These are phyloP conservation scores for Lymantria dispar DNA, from an alignment of 2,888 invertebrate genomes.

Conservation along the genomic window DNA sequence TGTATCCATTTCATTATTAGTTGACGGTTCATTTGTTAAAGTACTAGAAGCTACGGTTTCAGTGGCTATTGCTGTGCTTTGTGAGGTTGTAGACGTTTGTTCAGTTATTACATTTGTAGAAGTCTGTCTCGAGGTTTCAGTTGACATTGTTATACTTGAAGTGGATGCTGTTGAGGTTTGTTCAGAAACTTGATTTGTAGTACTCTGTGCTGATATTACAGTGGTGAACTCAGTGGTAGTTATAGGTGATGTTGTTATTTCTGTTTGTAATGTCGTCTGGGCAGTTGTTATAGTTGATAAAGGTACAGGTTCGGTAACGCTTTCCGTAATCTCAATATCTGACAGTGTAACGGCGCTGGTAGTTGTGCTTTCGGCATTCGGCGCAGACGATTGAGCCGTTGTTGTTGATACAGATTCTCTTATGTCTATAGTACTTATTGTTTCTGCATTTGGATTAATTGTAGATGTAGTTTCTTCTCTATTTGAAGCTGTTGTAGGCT, in stretches of 20 bases:
- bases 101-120: neutral
- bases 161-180: neutral
- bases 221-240: constrained; percentile 4
- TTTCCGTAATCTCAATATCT: constrained; percentile 17
- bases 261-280: constrained; percentile 4
- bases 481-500: constrained; percentile 35
- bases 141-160: neutral
- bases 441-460: constrained; percentile 54
- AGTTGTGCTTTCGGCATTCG: constrained; percentile 48
- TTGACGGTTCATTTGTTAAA: constrained; percentile 41
- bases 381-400: constrained; percentile 42
- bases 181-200: neutral
- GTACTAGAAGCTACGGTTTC: constrained; percentile 26
- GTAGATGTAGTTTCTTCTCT: constrained; percentile 49
- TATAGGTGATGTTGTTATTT: constrained; percentile 9
- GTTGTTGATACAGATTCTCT: constrained; percentile 40
- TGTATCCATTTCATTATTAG: constrained; percentile 44
- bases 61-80: constrained; percentile 14
- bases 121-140: neutral
- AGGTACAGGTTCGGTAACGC: constrained; percentile 22
- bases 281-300: constrained; percentile 1
- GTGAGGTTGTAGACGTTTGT: constrained; percentile 5
- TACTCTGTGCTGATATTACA: constrained; percentile 5
- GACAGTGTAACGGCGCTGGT: constrained; percentile 14
- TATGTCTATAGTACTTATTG: constrained; percentile 41